Conservation (phyloP, 2,797 vertebrate genomes). For the Emys orbicularis region DNA sequence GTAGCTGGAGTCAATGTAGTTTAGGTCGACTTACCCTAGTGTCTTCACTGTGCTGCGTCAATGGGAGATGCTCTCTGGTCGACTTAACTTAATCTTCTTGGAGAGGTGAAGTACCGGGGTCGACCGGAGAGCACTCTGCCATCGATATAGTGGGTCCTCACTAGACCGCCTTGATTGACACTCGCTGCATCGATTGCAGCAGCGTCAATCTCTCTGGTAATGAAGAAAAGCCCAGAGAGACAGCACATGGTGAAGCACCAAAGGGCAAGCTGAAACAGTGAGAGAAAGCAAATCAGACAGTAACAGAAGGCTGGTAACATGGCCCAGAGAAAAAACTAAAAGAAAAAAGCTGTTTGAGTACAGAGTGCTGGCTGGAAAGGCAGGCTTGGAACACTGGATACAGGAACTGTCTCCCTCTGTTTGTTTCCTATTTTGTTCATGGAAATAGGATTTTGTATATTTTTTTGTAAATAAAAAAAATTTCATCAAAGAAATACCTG, state of each 20-base stretch:
- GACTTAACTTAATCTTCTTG: too few relatives aligned
- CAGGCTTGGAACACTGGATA: neutral
- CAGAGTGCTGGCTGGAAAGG: neutral
- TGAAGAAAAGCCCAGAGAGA: too few relatives aligned
- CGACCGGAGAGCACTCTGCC: too few relatives aligned
- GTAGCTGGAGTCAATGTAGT: too few relatives aligned
- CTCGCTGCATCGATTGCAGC: too few relatives aligned
- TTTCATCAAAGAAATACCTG: neutral
- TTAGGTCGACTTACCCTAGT: too few relatives aligned
- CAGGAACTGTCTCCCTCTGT: neutral
- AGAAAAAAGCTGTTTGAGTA: neutral
- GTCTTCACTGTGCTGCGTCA: too few relatives aligned
- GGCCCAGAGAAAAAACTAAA: neutral
- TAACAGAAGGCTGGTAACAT: neutral
- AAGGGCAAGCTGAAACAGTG: neutral
- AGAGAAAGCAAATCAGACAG: neutral
- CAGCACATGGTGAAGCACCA: neutral
- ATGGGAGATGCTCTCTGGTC: too few relatives aligned
- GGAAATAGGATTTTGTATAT: neutral
- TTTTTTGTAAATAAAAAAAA: neutral
- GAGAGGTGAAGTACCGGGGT: too few relatives aligned
- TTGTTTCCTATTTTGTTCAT: neutral
- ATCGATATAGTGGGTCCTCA: too few relatives aligned
- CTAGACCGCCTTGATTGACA: too few relatives aligned
- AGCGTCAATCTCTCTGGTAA: too few relatives aligned